Evolutionary conservation across 2,113 vertebrate species (phyloP).

Genomic region (Syrmaticus mikado): DNA sequence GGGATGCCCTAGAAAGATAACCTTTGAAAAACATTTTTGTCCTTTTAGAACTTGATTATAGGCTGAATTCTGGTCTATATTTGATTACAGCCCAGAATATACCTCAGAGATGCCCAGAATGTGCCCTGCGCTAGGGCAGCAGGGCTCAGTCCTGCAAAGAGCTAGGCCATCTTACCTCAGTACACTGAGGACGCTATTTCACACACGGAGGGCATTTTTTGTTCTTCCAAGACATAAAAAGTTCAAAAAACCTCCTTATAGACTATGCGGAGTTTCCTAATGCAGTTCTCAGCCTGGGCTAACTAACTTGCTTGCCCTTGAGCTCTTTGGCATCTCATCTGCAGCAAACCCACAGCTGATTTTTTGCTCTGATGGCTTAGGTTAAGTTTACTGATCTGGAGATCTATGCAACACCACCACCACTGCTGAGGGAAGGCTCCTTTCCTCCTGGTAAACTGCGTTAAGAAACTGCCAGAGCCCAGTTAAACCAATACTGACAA

Average conservation of each 20-base stretch:
- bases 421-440: background rate
- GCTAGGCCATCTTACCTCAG: background rate
- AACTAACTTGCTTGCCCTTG: background rate
- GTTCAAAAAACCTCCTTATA: background rate
- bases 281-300: background rate
- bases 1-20: background rate
- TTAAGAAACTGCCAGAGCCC: background rate
- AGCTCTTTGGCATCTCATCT: background rate
- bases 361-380: rapidly evolving
- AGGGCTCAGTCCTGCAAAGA: rapidly evolving
- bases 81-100: background rate
- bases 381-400: background rate
- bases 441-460: background rate
- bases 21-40: background rate
- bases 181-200: rapidly evolving
- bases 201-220: background rate
- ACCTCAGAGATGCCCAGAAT: background rate
- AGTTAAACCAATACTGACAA: background rate
- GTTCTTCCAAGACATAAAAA: background rate
- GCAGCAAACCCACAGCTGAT: background rate
- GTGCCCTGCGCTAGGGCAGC: rapidly evolving
- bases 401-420: background rate
- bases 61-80: too few relatives aligned
- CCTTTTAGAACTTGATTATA: background rate
- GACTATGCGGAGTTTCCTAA: background rate